Evolutionary conservation across 2,888 invertebrate genomes (phyloP).

Genomic region (Ptilodon capucinus): DNA sequence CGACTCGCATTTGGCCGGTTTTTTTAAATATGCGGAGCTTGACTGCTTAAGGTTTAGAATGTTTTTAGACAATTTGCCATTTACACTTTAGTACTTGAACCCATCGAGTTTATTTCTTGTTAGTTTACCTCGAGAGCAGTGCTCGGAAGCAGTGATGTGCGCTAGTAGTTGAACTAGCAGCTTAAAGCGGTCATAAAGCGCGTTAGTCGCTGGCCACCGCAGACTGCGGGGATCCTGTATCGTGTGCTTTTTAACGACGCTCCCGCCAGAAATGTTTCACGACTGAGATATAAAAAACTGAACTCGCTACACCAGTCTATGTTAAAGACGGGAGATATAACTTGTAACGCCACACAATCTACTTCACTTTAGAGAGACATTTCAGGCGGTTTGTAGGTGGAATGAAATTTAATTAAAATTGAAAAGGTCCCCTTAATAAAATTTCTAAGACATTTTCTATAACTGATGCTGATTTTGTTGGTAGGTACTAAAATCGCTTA

Average conservation of each 20-base stretch:
- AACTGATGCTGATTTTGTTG: too few species aligned
- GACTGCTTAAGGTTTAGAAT: too few species aligned
- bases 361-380: background rate
- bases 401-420: too few species aligned
- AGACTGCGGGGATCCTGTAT: conserved; percentile 60
- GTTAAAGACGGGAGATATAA: conserved; percentile 31
- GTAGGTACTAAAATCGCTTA: too few species aligned
- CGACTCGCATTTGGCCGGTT: too few species aligned
- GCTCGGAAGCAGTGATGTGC: conserved; percentile 45
- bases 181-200: conserved; percentile 76
- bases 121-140: background rate
- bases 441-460: too few species aligned
- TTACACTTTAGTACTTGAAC: too few species aligned
- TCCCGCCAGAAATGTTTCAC: conserved; percentile 64
- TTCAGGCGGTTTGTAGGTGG: conserved; percentile 42
- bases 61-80: too few species aligned
- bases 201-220: conserved; percentile 58
- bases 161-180: conserved; percentile 64
- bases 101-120: background rate
- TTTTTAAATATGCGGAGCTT: too few species aligned
- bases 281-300: conserved; percentile 62
- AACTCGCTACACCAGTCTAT: conserved; percentile 47
- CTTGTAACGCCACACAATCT: conserved; percentile 19
- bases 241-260: conserved; percentile 74
- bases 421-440: too few species aligned